Evolutionary conservation across 2,797 vertebrate species (phyloP).

Genomic region (Buphagus erythrorhynchus): DNA sequence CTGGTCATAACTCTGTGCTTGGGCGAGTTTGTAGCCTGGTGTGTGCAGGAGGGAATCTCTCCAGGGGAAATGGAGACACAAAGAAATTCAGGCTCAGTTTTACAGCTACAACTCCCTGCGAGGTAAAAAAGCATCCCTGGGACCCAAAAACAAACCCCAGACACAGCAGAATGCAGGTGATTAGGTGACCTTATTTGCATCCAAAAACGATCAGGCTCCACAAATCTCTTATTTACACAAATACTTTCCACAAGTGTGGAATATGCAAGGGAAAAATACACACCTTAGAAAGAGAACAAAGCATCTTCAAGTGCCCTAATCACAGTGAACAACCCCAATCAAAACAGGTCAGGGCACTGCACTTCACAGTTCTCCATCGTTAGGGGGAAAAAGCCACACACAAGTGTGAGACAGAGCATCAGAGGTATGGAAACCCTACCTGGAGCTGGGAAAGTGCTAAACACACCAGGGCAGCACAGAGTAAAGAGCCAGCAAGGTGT

Average conservation of each 20-base stretch:
- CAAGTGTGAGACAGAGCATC: neutral
- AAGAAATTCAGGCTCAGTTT: neutral
- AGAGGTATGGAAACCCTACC: fast-evolving
- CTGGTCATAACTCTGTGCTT: fast-evolving
- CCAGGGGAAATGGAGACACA: neutral
- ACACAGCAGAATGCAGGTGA: neutral
- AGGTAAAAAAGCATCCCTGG: neutral
- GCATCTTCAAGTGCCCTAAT: neutral
- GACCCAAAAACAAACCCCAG: neutral
- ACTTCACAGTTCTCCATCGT: neutral
- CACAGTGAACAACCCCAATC: fast-evolving
- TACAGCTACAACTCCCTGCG: fast-evolving
- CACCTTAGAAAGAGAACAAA: neutral
- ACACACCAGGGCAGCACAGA: neutral
- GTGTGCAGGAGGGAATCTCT: neutral
- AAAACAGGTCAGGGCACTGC: fast-evolving
- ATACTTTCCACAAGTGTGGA: neutral
- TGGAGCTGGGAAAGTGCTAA: neutral
- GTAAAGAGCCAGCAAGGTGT: fast-evolving
- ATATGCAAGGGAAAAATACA: fast-evolving
- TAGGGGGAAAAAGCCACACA: fast-evolving
- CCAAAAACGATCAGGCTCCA: neutral
- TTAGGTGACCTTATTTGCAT: neutral
- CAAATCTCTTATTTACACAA: neutral
- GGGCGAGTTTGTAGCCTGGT: too few species aligned